phyloP scores from a whole-genome alignment of 2,113 vertebrate species.

The Ardeotis arabs region DNA sequence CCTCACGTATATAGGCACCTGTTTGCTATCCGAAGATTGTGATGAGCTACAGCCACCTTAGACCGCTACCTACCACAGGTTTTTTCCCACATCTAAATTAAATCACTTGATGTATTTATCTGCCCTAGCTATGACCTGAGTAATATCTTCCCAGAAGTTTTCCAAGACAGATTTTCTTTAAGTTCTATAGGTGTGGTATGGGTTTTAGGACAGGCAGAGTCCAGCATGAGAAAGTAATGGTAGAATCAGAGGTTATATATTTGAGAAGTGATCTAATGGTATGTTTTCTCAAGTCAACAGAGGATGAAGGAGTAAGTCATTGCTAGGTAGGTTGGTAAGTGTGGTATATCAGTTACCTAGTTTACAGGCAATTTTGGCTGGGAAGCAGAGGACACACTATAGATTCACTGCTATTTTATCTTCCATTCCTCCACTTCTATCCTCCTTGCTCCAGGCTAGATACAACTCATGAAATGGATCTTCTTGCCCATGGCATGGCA shows the following conservation, averaged over 20 bases:
- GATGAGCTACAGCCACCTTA: not conserved
- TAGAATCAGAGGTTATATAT: not conserved
- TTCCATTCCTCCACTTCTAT: not conserved
- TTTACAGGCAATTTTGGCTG: not conserved
- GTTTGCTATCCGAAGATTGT: not conserved
- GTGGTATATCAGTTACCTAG: not conserved
- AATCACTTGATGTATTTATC: not conserved
- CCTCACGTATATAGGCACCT: not conserved
- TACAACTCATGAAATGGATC: not conserved
- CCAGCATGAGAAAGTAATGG: not conserved
- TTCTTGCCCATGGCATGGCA: not conserved
- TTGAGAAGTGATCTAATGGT: not conserved
- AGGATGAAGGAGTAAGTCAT: not conserved
- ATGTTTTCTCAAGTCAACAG: not conserved
- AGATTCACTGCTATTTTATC: not conserved
- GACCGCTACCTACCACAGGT: not conserved
- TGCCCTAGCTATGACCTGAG: not conserved
- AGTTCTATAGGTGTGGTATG: not conserved
- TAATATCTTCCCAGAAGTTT: not conserved
- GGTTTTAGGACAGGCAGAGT: not conserved
- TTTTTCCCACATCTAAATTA: not conserved
- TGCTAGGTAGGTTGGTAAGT: not conserved
- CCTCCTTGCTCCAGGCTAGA: not conserved
- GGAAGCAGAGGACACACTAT: not conserved
- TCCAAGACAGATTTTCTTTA: not conserved